Evolutionary conservation across 1,140 invertebrate species (phyloP), one percentile per base, ranked within the genome.

Genomic region (Pantala flavescens): DNA sequence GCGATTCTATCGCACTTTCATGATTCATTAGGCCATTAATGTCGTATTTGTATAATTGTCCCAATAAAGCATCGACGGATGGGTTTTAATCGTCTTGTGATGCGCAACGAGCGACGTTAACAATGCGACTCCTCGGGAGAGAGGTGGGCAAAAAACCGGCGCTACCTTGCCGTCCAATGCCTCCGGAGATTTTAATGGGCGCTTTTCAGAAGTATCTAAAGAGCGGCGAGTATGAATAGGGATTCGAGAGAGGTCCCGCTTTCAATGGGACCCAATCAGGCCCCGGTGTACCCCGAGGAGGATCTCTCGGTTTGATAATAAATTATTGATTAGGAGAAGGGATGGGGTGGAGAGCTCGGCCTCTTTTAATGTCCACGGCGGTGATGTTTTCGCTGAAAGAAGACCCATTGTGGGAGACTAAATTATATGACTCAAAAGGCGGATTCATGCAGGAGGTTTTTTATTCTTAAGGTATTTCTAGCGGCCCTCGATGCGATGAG

Each of bases 301-400:
- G 49, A 63, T 1, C 3, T 1, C 49, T 63, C n/a, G 49, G 3
- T 63, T 63, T 63, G 12, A 63, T 63, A 63, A 63, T 63, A 63
- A 63, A 63, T 63, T 63, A 63, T 63, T 63, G 49, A 63, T 63
- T 63, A 21, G 28, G 28, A 12, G 49, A 19, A 3, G 49, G 5
- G 49, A 1, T 3, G 28, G 28, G 9, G 9, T 5, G 28, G 28
- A 36, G 28, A 36, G 3, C 28, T 36, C 28, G 9, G 9, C 28
- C 28, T 36, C n/a, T n/a, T n/a, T 36, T 36, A 36, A 36, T 36
- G 28, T 2, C 28, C 28, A 9, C 28, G 9, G 9, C 9, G 12
- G n/a, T 63, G 49, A 63, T 63, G 12, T 63, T 63, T 63, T 63
- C 49, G 49, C n/a, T 63, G 49, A 63, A 63, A 63, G 49, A 63